Evolutionary conservation across 2,888 invertebrate species (phyloP), one percentile per base, ranked within the genome.

Genomic region (Drosophila nigritarsus): DNA sequence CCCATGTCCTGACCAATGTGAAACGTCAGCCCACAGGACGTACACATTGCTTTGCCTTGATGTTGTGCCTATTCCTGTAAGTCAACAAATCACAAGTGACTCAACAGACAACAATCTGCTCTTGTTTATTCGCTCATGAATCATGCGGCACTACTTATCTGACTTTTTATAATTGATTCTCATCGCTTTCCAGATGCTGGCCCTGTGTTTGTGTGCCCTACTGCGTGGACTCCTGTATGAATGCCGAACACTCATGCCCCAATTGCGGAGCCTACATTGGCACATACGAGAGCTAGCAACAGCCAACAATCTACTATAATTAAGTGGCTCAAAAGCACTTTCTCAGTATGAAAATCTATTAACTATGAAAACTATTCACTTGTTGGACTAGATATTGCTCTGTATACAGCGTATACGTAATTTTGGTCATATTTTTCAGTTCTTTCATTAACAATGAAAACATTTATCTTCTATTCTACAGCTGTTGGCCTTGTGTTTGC

Each of bases 401-500:
- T 20, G 13, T 45, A 20, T 13, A 13, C 7, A 13, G 20, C 20
- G 3, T 45, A 45, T 45, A 15, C 20, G 7, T 13, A 7, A 15
- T 6, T 24, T 45, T 45, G 7, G 24, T 45, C 13, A 24, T 45
- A 24, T 8, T 24, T 45, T 24, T 45, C 15, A 45, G 8, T 4
- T 45, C 32, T 32, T 45, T 8, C 4, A 45, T 24, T 24, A 45
- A 24, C 15, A 24, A 24, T 45, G 2, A 15, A 15, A 2, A n/a
- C 29, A 24, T 45, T 7, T 50, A 11, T 29, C 3, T 45, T 9
- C 32, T 50, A 13, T 13, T 40, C 30, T 38, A 29, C 53, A 93
- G 93, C 60, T 92, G 93, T 74, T 95, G 95, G 94, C 94, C 94
- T 0, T 95, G 94, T 70, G 93, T 94, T n/a, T 94, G 94, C 53